Evolutionary conservation across 2,113 vertebrate species (phyloP).

Genomic region (Platichthys stellatus): DNA sequence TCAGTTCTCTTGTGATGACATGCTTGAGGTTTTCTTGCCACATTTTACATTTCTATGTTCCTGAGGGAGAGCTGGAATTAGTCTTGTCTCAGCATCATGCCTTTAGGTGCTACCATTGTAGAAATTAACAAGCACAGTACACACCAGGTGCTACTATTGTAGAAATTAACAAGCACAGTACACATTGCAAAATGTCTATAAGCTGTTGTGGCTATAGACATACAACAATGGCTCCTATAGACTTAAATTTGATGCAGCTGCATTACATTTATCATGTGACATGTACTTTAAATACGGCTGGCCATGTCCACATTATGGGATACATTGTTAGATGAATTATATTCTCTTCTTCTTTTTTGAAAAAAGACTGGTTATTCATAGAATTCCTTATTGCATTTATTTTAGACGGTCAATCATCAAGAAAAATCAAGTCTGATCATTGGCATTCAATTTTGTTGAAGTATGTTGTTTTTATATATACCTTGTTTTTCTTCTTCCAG

Average conservation of each 20-base stretch:
- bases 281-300: too few species aligned
- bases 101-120: not conserved
- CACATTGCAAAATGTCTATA: not conserved
- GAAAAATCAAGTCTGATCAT: too few species aligned
- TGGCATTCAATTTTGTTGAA: too few species aligned
- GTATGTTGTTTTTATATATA: not conserved
- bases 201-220: not conserved
- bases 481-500: not conserved
- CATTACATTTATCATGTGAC: not conserved
- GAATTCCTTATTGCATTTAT: not conserved
- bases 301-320: too few species aligned
- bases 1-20: not conserved
- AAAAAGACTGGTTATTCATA: not conserved
- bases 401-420: not conserved
- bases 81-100: conserved; percentile 4
- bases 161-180: conserved; percentile 14
- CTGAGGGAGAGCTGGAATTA: conserved; percentile 22
- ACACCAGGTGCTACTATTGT: not conserved
- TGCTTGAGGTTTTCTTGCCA: not conserved
- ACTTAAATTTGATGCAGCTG: too few species aligned
- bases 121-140: conserved; percentile 17
- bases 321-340: too few species aligned
- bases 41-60: conserved; percentile 48
- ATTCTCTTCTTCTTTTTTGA: not conserved
- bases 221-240: not conserved